Evolutionary conservation across 2,113 vertebrate species (phyloP).

Genomic region (Castor canadensis): DNA sequence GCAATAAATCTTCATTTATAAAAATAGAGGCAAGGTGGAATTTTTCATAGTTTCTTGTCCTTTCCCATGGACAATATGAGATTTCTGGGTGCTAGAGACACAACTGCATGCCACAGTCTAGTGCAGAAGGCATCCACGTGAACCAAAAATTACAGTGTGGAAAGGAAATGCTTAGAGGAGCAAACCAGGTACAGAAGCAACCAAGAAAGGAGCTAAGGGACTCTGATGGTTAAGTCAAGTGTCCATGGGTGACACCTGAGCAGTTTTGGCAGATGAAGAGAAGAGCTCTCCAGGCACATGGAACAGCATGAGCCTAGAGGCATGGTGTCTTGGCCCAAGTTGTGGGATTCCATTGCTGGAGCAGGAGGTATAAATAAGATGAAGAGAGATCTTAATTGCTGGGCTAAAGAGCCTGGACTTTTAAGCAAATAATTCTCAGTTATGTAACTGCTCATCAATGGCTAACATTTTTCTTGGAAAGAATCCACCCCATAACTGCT

Average conservation of each 20-base stretch:
- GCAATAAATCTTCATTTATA: neutral
- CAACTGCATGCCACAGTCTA: neutral
- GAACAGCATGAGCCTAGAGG: neutral
- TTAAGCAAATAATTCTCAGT: constrained; percentile 51
- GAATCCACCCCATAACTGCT: constrained; percentile 73
- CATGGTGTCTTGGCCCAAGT: neutral
- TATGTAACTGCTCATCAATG: constrained; percentile 67
- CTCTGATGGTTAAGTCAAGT: neutral
- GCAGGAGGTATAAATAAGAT: neutral
- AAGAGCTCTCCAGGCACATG: neutral
- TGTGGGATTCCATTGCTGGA: neutral
- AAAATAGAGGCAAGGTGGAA: neutral
- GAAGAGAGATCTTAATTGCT: neutral
- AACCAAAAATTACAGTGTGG: neutral
- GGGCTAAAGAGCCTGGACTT: neutral
- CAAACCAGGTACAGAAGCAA: too few species aligned
- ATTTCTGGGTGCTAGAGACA: neutral
- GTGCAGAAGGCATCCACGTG: too few species aligned
- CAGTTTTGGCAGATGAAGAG: neutral
- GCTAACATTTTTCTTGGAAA: constrained; percentile 69
- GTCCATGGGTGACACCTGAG: neutral
- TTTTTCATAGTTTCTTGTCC: neutral
- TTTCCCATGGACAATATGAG: neutral
- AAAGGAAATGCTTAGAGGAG: neutral
- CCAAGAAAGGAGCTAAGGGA: neutral